phyloP scores from a whole-genome alignment of 1,140 invertebrate species.

The Hypsibius dujardini region DNA sequence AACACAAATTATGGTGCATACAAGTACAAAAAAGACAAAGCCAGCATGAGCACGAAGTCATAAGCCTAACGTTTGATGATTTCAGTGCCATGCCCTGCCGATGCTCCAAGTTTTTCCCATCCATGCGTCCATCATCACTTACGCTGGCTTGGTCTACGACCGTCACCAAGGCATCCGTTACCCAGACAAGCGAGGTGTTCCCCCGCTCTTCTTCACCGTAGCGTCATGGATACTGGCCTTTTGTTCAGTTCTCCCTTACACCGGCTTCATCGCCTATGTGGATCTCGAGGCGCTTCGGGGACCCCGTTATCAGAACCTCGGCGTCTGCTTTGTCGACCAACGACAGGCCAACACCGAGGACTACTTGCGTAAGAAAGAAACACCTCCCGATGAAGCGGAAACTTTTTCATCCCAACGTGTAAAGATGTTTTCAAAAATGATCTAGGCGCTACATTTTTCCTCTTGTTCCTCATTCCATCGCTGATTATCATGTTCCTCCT shows the following conservation, averaged over 20 bases:
- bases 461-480: not conserved
- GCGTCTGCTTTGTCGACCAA: not conserved
- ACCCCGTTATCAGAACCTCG: not conserved
- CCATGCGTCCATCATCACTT: slow-evolving; percentile 8
- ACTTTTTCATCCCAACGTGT: not conserved
- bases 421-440: not conserved
- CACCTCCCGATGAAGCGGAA: not conserved
- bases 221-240: not conserved
- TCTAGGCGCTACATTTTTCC: slow-evolving; percentile 5
- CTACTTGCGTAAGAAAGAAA: not conserved
- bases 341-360: not conserved
- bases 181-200: not conserved
- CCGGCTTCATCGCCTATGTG: slow-evolving; percentile 7
- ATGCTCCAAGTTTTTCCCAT: slow-evolving; percentile 16
- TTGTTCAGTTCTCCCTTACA: slow-evolving; percentile 1
- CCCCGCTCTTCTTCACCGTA: not conserved
- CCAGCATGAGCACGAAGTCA: no score
- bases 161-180: slow-evolving; percentile 3
- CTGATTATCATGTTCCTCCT: not conserved
- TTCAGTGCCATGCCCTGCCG: slow-evolving; percentile 1
- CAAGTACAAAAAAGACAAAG: no score
- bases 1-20: no score
- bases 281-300: not conserved
- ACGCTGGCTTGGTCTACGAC: not conserved
- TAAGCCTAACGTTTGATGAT: not conserved